Evolutionary conservation across 1,140 invertebrate genomes (phyloP), one percentile per base, ranked within the genome.

Genomic region (Drosophila pallidifrons): DNA sequence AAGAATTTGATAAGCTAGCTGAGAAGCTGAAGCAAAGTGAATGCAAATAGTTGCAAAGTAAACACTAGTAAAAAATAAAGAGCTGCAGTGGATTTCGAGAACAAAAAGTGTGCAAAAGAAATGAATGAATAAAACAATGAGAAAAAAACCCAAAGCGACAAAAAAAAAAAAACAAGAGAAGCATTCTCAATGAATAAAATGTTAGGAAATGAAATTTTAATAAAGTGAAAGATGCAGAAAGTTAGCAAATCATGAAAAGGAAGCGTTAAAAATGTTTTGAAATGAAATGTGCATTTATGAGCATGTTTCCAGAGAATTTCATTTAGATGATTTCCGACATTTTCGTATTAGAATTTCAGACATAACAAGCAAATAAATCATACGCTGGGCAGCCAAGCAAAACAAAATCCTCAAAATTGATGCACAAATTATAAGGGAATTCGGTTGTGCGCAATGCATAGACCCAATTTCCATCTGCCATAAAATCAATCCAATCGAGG

Each of bases 401-500:
- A 52, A 32, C 43, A 52, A 32, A 63, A 63, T 63, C 38, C 35
- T n/a, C 60, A 30, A 41, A 75, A 45, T 13, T 38, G 45, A 60
- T 38, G 65, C 75, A 80, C 65, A 55, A 72, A 63, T 73, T 10
- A 54, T 28, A 38, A 30, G 28, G 58, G 81, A 80, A 81, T 77
- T 81, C 51, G 73, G 81, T 77, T 75, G 66, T 16, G 55, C 65
- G 35, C 67, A 64, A 66, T 52, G 32, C 30, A 45, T 65, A 60
- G 55, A 55, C 59, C 54, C 45, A 82, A 59, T 51, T 79, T 80
- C 32, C 66, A 73, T 73, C 46, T 55, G 16, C 43, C 58, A 73
- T 60, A 83, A 67, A 67, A 59, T 35, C 74, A 38, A 10, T 5
- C 20, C 8, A 11, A 13, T 51, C 8, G 52, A 35, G 20, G 43